Evolutionary conservation across 2,113 vertebrate species (phyloP), one percentile per base, ranked within the genome.

Genomic region (Plectropomus leopardus): DNA sequence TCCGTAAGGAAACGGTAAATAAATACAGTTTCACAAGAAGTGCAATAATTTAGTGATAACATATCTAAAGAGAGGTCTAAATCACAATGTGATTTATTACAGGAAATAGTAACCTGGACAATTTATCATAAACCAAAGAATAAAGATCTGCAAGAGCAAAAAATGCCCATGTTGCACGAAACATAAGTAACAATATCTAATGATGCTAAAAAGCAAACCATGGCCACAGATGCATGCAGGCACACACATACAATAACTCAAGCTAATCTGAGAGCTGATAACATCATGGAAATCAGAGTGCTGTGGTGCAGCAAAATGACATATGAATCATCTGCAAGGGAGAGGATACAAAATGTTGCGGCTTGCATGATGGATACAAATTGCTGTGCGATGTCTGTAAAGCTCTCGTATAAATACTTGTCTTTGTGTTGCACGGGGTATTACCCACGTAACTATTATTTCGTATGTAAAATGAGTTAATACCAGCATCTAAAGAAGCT

Each of bases 241-340:
- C 60, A 69, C 44, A 47, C 68, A 57, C 44, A 47, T 65, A 57
- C 63, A 89, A 88, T 88, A 63, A 90, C 74, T 86, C 88, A 90
- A 47, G 66, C 51, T 92, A 86, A 91, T 87, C 77, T 88, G 51
- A 72, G 76, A 83, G 78, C 71, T 89, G 92, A 93, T 94, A 90
- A 72, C 86, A 82, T 91, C 77, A 70, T 78, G 80, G 80, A 92
- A 90, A 90, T 76, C 77, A 70, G 55, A 80, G 74, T 50, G 84
- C 71, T 42, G 48, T 54, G 81, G 45, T 42, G 79, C 76, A 79
- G 64, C 68, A 82, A 88, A 91, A 86, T 80, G 83, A 82, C 72
- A 86, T 77, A 93, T 94, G 93, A 94, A 94, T 93, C 92, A 92
- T 69, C 67, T 47, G 59, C 59, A 45, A 30, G 44, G 72, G 34